Evolutionary conservation across 2,797 vertebrate species (phyloP).

Genomic region (Bradypodion pumilum): DNA sequence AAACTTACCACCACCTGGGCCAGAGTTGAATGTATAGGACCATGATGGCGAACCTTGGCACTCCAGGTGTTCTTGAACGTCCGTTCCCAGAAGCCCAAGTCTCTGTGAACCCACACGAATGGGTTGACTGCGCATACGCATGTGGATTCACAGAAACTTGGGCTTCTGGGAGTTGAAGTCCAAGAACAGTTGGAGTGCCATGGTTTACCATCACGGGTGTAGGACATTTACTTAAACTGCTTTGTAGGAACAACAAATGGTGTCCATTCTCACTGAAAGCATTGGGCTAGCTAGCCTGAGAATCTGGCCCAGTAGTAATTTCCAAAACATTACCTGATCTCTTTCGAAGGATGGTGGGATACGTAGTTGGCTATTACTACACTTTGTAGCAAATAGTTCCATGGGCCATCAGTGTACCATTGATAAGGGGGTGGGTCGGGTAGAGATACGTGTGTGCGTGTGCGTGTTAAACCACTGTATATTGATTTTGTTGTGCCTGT

Average conservation of each 20-base stretch:
- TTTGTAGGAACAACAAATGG: background rate
- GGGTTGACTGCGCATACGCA: too few species aligned
- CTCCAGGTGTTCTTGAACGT: too few species aligned
- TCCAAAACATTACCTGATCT: background rate
- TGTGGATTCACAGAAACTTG: too few species aligned
- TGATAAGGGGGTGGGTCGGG: background rate
- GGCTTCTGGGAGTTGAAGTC: too few species aligned
- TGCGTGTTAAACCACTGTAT: background rate
- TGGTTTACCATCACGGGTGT: too few species aligned
- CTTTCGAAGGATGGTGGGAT: background rate
- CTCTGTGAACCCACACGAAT: too few species aligned
- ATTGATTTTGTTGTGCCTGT: background rate
- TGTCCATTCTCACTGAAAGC: background rate
- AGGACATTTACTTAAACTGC: too few species aligned
- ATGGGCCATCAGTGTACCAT: too few species aligned
- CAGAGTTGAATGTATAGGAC: background rate
- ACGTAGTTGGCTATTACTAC: background rate
- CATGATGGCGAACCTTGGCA: too few species aligned
- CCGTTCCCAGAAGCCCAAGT: too few species aligned
- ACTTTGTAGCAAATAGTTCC: background rate
- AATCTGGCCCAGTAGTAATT: background rate
- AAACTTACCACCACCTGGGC: background rate
- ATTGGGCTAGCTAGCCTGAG: too few species aligned
- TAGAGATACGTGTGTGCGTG: background rate
- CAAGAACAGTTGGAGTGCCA: too few species aligned